Percentiles rank a stretch among this genome's conserved stretches.
Evolutionary conservation across 2,888 invertebrate species (phyloP).

Genomic region (Aromia moschata): DNA sequence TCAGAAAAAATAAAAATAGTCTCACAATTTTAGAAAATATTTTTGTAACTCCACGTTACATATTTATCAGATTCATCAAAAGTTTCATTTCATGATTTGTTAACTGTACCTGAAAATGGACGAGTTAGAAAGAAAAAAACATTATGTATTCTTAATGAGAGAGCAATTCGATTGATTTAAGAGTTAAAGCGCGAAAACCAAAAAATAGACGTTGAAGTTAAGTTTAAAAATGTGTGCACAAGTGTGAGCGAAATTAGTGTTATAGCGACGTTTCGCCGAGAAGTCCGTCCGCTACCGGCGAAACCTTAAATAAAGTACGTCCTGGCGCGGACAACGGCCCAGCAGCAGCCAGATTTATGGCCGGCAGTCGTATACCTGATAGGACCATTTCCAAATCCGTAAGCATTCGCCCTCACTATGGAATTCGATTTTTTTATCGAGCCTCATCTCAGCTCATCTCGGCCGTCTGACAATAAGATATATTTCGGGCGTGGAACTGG

Average conservation of each 20-base stretch:
- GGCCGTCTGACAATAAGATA: slow-evolving; percentile 37
- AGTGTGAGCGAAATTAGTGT: not conserved
- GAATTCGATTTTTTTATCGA: slow-evolving; percentile 45
- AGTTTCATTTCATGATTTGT: no score
- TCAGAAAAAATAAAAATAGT: no score
- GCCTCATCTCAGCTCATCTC: slow-evolving; percentile 32
- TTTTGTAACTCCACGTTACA: no score
- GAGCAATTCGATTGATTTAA: no score
- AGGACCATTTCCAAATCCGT: slow-evolving; percentile 45
- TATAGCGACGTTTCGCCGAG: slow-evolving; percentile 11
- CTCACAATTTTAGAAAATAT: no score
- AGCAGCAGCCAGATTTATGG: slow-evolving; percentile 37
- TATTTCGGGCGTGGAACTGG: slow-evolving; percentile 28
- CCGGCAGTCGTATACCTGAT: slow-evolving; percentile 44
- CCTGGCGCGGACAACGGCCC: slow-evolving; percentile 33
- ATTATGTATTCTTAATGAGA: no score
- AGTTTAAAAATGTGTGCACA: slow-evolving; percentile 3
- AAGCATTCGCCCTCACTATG: slow-evolving; percentile 43
- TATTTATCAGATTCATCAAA: no score
- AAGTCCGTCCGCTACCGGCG: slow-evolving; percentile 8
- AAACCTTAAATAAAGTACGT: slow-evolving; percentile 12
- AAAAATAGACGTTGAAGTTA: no score
- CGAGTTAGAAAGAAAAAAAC: no score
- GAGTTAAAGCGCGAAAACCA: no score
- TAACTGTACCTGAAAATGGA: no score